Evolutionary conservation across 2,113 vertebrate species (phyloP).

Genomic region (Pangasianodon gigas): DNA sequence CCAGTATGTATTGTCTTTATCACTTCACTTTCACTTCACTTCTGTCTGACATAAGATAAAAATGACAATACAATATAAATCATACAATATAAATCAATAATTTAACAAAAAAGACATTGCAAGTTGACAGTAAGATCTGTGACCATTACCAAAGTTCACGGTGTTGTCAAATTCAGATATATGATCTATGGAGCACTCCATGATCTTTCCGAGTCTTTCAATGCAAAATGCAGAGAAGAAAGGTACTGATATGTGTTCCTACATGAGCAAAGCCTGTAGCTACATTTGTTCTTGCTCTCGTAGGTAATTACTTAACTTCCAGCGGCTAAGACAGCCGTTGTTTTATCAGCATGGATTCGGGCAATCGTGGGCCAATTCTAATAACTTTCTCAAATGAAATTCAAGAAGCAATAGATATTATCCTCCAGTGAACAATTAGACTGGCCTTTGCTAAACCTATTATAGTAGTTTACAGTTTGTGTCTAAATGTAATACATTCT

Average conservation of each 20-base stretch:
- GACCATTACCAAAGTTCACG: constrained; percentile 34
- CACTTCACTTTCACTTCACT: constrained; percentile 20
- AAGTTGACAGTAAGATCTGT: constrained; percentile 18
- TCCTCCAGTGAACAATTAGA: constrained; percentile 52
- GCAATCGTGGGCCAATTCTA: constrained; percentile 54
- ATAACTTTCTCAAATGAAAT: constrained; percentile 56
- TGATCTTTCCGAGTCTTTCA: constrained; percentile 23
- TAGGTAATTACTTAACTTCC: constrained; percentile 60
- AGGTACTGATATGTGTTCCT: constrained; percentile 30
- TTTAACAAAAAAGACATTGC: constrained; percentile 10
- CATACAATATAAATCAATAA: background rate
- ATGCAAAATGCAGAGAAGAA: constrained; percentile 35
- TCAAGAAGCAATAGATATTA: constrained; percentile 43
- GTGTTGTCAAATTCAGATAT: constrained; percentile 10
- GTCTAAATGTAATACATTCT: constrained; percentile 2
- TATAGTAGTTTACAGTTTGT: constrained; percentile 27
- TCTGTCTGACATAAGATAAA: constrained; percentile 27
- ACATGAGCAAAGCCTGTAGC: constrained; percentile 46
- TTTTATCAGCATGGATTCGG: constrained; percentile 48
- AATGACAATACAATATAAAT: constrained; percentile 3
- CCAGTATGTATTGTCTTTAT: constrained; percentile 11
- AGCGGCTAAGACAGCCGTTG: constrained; percentile 50
- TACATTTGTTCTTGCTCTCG: constrained; percentile 55
- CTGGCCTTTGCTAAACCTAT: constrained; percentile 29
- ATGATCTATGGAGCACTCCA: background rate